Conservation (phyloP, 2,113 vertebrate species). For the Heterotis niloticus region DNA sequence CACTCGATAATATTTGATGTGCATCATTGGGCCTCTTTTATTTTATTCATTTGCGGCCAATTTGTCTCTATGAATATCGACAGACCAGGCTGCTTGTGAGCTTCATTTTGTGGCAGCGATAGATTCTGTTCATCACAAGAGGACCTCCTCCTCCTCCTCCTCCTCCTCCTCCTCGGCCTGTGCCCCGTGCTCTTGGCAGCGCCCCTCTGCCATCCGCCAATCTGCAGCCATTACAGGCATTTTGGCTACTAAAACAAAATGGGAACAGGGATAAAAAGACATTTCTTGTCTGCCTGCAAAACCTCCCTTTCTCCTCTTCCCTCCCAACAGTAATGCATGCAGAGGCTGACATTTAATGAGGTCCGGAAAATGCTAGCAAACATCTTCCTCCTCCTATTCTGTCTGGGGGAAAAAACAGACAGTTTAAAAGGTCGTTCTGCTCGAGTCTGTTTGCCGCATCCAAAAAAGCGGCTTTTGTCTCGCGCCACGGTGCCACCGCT, state of each 20-base stretch:
- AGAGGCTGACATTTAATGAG: slow-evolving; percentile 60
- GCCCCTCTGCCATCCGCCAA: too few relatives aligned
- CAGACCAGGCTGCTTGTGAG: too few relatives aligned
- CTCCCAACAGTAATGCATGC: slow-evolving; percentile 52
- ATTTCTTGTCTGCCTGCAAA: background rate
- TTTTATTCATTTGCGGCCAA: too few relatives aligned
- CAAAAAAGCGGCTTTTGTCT: slow-evolving; percentile 12
- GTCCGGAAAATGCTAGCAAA: slow-evolving; percentile 16
- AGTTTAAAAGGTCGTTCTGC: slow-evolving; percentile 26
- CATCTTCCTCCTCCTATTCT: slow-evolving; percentile 19
- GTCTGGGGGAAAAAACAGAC: slow-evolving; percentile 8
- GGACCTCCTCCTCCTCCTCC: background rate
- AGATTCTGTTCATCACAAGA: background rate
- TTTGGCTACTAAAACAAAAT: slow-evolving; percentile 1
- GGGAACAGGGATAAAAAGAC: background rate
- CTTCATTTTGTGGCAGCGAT: too few relatives aligned
- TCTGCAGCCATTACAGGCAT: too few relatives aligned
- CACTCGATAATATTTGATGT: too few relatives aligned
- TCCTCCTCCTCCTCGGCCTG: background rate
- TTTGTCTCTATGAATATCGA: too few relatives aligned
- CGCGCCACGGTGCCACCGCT: too few relatives aligned
- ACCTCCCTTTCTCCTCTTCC: background rate
- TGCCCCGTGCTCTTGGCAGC: too few relatives aligned
- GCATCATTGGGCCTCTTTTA: too few relatives aligned
- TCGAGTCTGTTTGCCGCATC: slow-evolving; percentile 36